Evolutionary conservation across 2,113 vertebrate species (phyloP).

Genomic region (Alouatta palliata): DNA sequence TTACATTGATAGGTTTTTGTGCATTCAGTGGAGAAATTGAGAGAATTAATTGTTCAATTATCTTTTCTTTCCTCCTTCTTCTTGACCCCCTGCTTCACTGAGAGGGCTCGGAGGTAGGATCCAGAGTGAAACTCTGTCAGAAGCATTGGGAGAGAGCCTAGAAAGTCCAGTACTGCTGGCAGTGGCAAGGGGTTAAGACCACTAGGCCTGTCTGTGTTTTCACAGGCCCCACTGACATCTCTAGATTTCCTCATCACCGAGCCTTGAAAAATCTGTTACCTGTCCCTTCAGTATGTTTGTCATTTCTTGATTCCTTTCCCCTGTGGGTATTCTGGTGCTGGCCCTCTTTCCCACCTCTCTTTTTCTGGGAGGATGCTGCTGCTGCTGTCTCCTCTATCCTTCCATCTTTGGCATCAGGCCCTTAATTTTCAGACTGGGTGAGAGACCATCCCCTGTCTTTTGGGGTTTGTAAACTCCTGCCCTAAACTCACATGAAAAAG

Average conservation of each 20-base stretch:
- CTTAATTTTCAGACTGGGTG: neutral
- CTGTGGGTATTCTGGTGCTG: neutral
- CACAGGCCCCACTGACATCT: neutral
- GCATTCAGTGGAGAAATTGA: neutral
- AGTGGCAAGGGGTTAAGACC: neutral
- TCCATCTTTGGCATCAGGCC: neutral
- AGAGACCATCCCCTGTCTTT: constrained; percentile 36
- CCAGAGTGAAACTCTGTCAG: too few relatives aligned
- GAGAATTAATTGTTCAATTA: neutral
- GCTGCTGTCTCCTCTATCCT: neutral
- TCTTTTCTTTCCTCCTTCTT: neutral
- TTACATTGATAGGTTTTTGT: neutral
- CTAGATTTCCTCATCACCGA: neutral
- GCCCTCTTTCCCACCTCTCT: neutral
- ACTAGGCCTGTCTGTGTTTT: neutral
- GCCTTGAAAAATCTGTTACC: neutral
- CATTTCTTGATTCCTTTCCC: constrained; percentile 52
- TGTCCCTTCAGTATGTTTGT: neutral
- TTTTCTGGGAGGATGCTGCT: constrained; percentile 54
- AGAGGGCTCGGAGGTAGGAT: neutral
- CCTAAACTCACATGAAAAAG: constrained; percentile 90
- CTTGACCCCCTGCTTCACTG: neutral
- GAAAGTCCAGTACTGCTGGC: neutral
- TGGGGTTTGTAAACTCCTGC: constrained; percentile 88
- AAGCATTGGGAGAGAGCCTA: neutral